Base-by-base conservation (phyloP, 37 sponge, comb jelly and placozoan species). In the Spongilla lacustris region DNA sequence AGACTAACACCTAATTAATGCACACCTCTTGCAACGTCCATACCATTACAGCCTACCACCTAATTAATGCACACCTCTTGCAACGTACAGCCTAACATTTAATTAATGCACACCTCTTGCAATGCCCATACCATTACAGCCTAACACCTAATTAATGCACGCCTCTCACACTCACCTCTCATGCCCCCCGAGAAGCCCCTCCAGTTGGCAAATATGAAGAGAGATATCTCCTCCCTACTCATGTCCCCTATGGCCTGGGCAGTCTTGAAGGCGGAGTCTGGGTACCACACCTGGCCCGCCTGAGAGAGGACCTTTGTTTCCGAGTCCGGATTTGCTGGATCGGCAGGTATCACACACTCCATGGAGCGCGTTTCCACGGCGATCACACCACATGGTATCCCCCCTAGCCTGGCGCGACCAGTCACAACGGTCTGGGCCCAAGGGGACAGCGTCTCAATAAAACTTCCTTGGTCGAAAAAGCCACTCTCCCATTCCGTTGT, bases 201-300 rank as follows among this genome's bases (percentile, higher is more conserved):
- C 99, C 99, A 98, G 80, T 98, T 98, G 78, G 99, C 99, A 81
- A 98, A 98, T 11, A 98, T 96, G 68, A 98, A 88, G 17, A 98
- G 88, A 35, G 99, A 97, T 1, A 98, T 94, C 24, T 88, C 94
- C 69, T 98, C 99, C 38, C 86, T 83, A 87, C 93, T 88, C 81
- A 96, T 87, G 82, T 98, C 99, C n/a, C 75, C 30, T 34, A 98
- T 93, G 19, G 99, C 90, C 80, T 98, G 99, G 48, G 99, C 99
- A 0, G 99, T 98, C 93, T 98, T 98, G 92, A 94, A 98, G 50
- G 99, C 97, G 10, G 99, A 98, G 92, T 98, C 94, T 12, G 99
- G 99, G 73, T 86, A 98, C 99, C 99, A 98, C 72, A 98, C 99
- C 79, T 95, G 97, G 9, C 99, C 99, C 6, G 99, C 99, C 81